Conservation (phyloP, 2,888 invertebrate species). For the Cephus pulcher region DNA sequence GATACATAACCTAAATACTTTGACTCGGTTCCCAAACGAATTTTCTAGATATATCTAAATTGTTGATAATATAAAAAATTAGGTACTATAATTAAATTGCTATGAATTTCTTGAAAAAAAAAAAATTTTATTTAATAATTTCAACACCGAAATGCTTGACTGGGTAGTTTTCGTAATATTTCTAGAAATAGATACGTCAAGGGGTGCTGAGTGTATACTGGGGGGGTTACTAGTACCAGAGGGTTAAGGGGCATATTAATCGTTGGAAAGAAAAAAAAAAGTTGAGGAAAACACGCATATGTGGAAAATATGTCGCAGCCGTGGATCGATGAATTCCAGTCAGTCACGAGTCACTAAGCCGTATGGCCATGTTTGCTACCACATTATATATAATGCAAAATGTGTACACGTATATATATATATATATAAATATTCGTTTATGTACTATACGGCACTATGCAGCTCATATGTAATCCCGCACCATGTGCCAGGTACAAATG, state of each 20-base stretch:
- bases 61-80: background rate
- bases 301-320: constrained; percentile 13
- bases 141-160: background rate
- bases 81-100: too few species aligned
- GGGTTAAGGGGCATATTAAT: background rate
- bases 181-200: background rate
- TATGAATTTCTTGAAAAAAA: background rate
- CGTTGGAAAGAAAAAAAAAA: constrained; percentile 7
- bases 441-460: background rate
- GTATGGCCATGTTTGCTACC: constrained; percentile 11
- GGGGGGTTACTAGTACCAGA: background rate
- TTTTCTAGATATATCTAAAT: background rate
- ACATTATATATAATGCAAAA: constrained; percentile 13
- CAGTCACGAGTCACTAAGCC: constrained; percentile 18
- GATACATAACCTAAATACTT: background rate
- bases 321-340: constrained; percentile 28
- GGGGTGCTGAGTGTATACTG: background rate
- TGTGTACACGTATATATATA: background rate
- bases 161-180: background rate
- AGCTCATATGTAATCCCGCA: constrained; percentile 7
- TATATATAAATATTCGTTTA: background rate
- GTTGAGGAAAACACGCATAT: background rate
- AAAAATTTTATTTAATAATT: background rate
- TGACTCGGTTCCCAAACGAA: background rate
- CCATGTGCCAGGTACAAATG: constrained; percentile 23